phyloP scores from a whole-genome alignment of 2,113 vertebrate genomes.

The Lutjanus erythropterus region DNA sequence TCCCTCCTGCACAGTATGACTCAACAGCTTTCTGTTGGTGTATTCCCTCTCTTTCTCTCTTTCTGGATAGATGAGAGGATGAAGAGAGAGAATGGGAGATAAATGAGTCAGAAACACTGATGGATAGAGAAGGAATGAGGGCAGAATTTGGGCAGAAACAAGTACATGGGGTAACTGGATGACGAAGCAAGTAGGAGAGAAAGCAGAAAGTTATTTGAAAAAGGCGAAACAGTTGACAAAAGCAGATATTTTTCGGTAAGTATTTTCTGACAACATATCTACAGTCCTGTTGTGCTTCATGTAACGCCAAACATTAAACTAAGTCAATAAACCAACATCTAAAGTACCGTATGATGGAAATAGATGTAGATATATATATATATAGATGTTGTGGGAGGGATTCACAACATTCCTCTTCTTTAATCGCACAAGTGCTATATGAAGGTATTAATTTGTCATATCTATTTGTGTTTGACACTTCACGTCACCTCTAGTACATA shows the following conservation, averaged over 20 bases:
- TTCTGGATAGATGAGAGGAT: constrained; percentile 21
- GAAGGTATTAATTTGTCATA: background rate
- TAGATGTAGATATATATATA: too few relatives aligned
- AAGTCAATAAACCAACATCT: background rate
- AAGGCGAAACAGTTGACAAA: background rate
- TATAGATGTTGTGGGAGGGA: too few relatives aligned
- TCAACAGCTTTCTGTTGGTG: constrained; percentile 58
- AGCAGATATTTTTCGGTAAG: background rate
- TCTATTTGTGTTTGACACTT: constrained; percentile 3
- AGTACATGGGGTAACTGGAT: background rate
- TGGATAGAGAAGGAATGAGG: constrained; percentile 12
- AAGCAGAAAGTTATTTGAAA: background rate
- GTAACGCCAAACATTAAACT: background rate
- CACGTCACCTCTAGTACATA: background rate
- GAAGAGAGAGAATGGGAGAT: constrained; percentile 8
- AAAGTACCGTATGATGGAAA: background rate
- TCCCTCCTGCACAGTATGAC: constrained; percentile 62
- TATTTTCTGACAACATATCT: background rate
- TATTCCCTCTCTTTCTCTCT: constrained; percentile 22
- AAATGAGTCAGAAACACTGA: constrained; percentile 25
- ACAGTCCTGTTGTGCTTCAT: background rate
- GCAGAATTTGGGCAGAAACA: background rate
- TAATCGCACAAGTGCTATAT: background rate
- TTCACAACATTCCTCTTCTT: background rate
- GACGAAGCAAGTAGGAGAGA: background rate